Conservation (phyloP, 2,113 vertebrate genomes). For the Gopherus evgoodei region DNA sequence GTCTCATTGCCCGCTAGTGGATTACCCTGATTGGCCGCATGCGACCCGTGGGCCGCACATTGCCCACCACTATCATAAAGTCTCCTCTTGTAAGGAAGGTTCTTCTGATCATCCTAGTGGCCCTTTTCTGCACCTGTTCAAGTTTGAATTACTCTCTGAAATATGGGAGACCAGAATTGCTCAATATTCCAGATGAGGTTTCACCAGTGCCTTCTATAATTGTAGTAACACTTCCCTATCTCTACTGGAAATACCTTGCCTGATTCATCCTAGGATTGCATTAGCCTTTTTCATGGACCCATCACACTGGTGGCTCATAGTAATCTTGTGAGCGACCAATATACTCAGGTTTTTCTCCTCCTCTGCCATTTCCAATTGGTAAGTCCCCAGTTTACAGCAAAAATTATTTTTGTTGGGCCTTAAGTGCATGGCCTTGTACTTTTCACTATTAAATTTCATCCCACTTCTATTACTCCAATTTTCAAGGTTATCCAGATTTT, state of each 20-base stretch:
- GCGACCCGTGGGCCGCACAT: too few species aligned
- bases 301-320: not conserved
- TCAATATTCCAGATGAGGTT: not conserved
- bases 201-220: not conserved
- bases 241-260: not conserved
- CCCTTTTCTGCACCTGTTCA: not conserved
- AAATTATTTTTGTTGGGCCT: not conserved
- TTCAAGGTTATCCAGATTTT: not conserved
- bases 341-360: not conserved
- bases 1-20: too few species aligned
- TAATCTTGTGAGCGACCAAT: not conserved
- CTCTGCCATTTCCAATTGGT: too few species aligned
- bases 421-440: too few species aligned
- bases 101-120: not conserved
- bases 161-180: not conserved
- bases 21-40: too few species aligned
- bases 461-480: not conserved
- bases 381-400: not conserved
- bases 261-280: not conserved
- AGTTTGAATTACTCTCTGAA: not conserved
- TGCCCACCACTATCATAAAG: too few species aligned
- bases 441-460: too few species aligned
- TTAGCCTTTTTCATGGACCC: too few species aligned
- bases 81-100: not conserved
- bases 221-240: not conserved